These are phyloP conservation scores for Tribolium castaneum DNA, from an alignment of 1,140 invertebrate species.

Conservation along the genomic window DNA sequence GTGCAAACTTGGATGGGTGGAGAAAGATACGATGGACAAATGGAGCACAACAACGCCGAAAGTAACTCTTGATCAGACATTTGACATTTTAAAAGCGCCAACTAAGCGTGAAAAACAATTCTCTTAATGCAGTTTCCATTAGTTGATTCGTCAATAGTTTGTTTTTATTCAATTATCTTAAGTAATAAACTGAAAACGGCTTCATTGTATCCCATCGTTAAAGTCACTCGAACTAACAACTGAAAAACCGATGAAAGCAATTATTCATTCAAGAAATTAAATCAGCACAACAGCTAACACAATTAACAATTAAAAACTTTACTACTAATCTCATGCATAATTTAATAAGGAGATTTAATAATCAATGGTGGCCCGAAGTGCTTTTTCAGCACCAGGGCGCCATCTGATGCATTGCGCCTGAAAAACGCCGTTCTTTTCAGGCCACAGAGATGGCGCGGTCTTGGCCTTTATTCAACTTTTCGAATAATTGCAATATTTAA, in stretches of 20 bases:
- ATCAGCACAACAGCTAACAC: not conserved
- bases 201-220: not conserved
- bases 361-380: not conserved
- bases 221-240: not conserved
- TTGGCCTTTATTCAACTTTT: not conserved
- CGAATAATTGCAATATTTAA: too few relatives aligned
- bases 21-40: slow-evolving; percentile 7
- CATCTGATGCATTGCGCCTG: not conserved
- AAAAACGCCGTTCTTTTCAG: not conserved
- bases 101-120: not conserved
- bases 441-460: not conserved
- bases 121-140: not conserved
- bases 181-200: not conserved
- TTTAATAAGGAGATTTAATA: not conserved
- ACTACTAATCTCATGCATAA: not conserved
- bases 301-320: not conserved
- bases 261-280: not conserved
- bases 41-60: not conserved
- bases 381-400: not conserved
- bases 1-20: slow-evolving; percentile 15
- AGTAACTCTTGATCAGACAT: slow-evolving; percentile 11
- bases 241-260: not conserved
- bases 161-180: not conserved
- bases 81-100: not conserved
- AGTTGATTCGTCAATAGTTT: not conserved